Evolutionary conservation across 1,140 invertebrate species (phyloP), one percentile per base, ranked within the genome.

Genomic region (Bombus sibiricus): DNA sequence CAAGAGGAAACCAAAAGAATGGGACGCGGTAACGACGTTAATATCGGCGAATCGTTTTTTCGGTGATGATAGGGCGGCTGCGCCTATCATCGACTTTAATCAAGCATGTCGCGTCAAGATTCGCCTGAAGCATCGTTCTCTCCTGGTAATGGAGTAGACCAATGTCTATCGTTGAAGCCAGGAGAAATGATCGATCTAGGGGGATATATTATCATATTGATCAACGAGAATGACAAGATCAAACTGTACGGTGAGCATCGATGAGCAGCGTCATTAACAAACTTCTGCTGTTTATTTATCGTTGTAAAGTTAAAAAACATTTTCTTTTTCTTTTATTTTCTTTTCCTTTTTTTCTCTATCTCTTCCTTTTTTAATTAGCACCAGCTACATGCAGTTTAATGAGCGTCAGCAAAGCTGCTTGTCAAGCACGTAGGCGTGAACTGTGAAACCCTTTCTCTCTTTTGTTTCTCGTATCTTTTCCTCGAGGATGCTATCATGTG

Each of bases 121-220:
- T 86, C 73, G 80, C 84, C 83, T n/a, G 59, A 73, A 69, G 75
- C 75, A 53, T 71, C 53, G 59, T 28, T 80, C 81, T 80, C 66
- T 28, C 22, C 64, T 71, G 64, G 41, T 85, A 85, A 85, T 83
- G 80, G 73, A 81, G 78, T 88, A 90, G 72, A 78, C 74, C 86
- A 74, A 25, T 80, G 88, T 73, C 69, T 74, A 73, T 64, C n/a
- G n/a, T 59, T 57, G 71, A 82, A 59, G 74, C 71, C 84, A 89
- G 82, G 62, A 75, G 96, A 94, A 93, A 97, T 98, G 96, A 98
- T 99, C 92, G 98, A 99, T 96, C 96, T 99, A 93, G 98, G 98
- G 91, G 98, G 98, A 92, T 99, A 99, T 96, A 98, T 99, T 93
- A 99, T 99, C 94, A 98, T 99, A 94, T 96, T 99, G 92, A 98